Conservation (phyloP, 1,140 invertebrate genomes). For the Halotydeus destructor region DNA sequence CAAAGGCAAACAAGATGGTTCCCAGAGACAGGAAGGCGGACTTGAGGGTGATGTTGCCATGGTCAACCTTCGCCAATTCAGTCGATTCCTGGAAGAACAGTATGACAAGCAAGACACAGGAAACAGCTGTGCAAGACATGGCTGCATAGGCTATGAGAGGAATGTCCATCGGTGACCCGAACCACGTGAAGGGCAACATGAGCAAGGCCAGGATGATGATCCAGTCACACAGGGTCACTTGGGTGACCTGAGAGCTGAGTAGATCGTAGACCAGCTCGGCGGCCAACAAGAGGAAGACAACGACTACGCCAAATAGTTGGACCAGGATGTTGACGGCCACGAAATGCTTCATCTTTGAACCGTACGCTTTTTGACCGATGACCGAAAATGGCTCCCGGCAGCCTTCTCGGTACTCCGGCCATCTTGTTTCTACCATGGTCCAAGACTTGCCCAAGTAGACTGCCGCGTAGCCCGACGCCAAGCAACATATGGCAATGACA, state of each 20-base stretch:
- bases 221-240: conserved; percentile 38
- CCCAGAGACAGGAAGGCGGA: conserved; percentile 39
- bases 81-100: conserved; percentile 5
- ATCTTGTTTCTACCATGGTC: conserved; percentile 11
- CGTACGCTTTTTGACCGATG: conserved; percentile 8
- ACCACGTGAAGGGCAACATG: conserved; percentile 39
- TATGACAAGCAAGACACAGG: conserved; percentile 3
- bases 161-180: conserved; percentile 48
- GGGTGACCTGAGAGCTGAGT: conserved; percentile 25
- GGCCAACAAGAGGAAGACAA: conserved; percentile 44
- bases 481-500: conserved; percentile 5
- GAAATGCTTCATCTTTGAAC: conserved; percentile 3
- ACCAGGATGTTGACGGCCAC: conserved; percentile 27
- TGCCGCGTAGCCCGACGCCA: neutral
- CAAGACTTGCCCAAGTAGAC: conserved; percentile 9
- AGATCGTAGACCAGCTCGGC: conserved; percentile 38
- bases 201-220: conserved; percentile 36
- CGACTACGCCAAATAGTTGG: conserved; percentile 42
- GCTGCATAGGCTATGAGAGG: conserved; percentile 23
- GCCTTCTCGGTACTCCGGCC: conserved; percentile 6
- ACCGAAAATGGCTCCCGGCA: conserved; percentile 11
- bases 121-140: neutral
- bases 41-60: conserved; percentile 13
- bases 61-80: neutral
- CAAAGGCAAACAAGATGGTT: conserved; percentile 39